Evolutionary conservation across 2,113 vertebrate species (phyloP), one percentile per base, ranked within the genome.

Genomic region (Nerophis ophidion): DNA sequence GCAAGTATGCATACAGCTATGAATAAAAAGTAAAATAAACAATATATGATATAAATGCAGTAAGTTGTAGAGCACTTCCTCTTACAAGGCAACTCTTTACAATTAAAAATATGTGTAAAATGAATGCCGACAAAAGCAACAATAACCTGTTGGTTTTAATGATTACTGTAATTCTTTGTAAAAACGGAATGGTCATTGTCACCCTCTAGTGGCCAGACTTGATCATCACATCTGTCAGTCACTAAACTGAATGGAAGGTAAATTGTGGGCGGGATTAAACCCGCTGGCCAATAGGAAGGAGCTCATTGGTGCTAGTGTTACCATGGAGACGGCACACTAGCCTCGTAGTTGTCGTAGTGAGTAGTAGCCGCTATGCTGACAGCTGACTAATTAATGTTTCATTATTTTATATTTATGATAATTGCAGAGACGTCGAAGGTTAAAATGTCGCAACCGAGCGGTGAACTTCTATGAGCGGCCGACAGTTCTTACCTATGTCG

Each of bases 321-420:
- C 84, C 75, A 76, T 3, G 84, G 82, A 57, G 51, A 86, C 84
- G 34, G 67, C 60, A 61, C 76, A 68, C 68, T 47, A 44, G 7
- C 40, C 63, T 42, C 10, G 11, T 14, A 35, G 64, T 56, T 52
- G 1, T 16, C 8, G 35, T 44, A 44, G 40, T 44, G 12, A 16
- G 5, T 44, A 48, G 16, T 47, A 42, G 52, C 12, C 9, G n/a
- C 45, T 35, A 14, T 0, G 36, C 11, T 13, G 46, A 7, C 44
- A 52, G 10, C 3, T 7, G 12, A 38, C 0, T n/a, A 42, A 19
- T 26, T 26, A 26, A 26, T 26, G 26, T 26, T 3, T 26, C 26
- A 26, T 26, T 26, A 26, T 26, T 26, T 26, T 26, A 26, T 26
- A 26, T 26, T 26, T 26, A 26, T 6, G 53, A 67, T 35, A 19